Conservation (phyloP, 2,113 vertebrate genomes). For the Rousettus leschenaultii region DNA sequence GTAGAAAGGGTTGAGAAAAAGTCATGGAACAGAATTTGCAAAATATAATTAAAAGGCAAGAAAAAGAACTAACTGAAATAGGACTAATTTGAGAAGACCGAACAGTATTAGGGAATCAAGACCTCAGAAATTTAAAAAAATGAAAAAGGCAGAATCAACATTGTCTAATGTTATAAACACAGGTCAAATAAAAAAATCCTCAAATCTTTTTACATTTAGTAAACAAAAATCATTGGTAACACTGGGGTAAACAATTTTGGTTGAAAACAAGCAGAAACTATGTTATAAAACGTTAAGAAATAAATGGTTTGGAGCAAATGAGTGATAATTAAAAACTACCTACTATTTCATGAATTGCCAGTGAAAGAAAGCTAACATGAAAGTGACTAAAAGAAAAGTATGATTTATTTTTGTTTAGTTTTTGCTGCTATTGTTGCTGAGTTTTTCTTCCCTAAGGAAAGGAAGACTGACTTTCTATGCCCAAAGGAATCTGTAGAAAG, state of each 20-base stretch:
- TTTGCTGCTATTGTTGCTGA: background rate
- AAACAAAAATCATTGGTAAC: background rate
- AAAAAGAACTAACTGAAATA: background rate
- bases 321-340: background rate
- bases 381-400: background rate
- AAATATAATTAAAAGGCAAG: background rate
- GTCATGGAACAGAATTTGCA: background rate
- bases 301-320: background rate
- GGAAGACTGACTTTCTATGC: background rate
- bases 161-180: background rate
- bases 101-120: slow-evolving; percentile 1
- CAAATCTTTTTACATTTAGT: background rate
- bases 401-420: background rate
- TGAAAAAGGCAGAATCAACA: background rate
- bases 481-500: background rate
- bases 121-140: background rate
- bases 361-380: background rate
- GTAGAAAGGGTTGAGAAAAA: background rate
- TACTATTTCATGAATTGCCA: slow-evolving; percentile 7
- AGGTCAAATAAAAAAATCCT: background rate
- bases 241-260: background rate
- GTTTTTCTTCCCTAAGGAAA: slow-evolving; percentile 2
- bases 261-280: background rate
- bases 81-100: background rate
- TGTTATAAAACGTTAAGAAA: background rate